Evolutionary conservation across 1,140 invertebrate genomes (phyloP), one percentile per base, ranked within the genome.

Genomic region (Chymomyza costata): DNA sequence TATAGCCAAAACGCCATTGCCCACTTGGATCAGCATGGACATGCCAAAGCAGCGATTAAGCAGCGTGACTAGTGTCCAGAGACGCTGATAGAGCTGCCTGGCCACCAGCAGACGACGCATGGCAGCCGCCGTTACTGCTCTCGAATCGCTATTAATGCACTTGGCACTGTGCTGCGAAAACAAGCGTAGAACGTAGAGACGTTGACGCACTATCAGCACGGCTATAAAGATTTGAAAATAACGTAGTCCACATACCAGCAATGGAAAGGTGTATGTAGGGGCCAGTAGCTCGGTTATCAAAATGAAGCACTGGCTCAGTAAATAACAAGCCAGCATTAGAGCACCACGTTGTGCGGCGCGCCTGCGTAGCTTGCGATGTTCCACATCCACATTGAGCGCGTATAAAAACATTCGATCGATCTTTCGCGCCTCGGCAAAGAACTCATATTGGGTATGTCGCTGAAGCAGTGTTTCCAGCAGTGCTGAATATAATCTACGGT

Each of bases 1-100:
- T 2, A 85, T 82, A 25, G 83, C 62, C 32, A 84, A 46, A 32
- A 85, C 85, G 37, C 84, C 82, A 28, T 84, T 84, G 53, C 73
- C 82, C 54, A 84, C 58, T 44, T 64, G 69, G 0, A 78, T 28
- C 8, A 84, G 51, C 52, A 84, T 78, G 10, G 82, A 84, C 3
- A 84, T 17, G 0, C 82, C 82, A 41, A 60, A 73, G 40, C 68
- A 65, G 3, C 47, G 47, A 47, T 84, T 84, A 1, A 83, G 13
- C 11, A 67, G 35, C 1, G 21, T 19, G 6, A 65, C 68, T 30
- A 84, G 3, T 1, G 50, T 31, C 80, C 80, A 84, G 0, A 84
- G 31, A 2, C 74, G 62, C 25, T 84, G 76, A 21, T 84, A 84
- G 2, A 83, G 41, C 1, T 73, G 31, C 1, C 82, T 45, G 18